These are phyloP conservation scores for Trissonchulus sp. DNA, from an alignment of 2,888 invertebrate genomes.

Conservation along the genomic window DNA sequence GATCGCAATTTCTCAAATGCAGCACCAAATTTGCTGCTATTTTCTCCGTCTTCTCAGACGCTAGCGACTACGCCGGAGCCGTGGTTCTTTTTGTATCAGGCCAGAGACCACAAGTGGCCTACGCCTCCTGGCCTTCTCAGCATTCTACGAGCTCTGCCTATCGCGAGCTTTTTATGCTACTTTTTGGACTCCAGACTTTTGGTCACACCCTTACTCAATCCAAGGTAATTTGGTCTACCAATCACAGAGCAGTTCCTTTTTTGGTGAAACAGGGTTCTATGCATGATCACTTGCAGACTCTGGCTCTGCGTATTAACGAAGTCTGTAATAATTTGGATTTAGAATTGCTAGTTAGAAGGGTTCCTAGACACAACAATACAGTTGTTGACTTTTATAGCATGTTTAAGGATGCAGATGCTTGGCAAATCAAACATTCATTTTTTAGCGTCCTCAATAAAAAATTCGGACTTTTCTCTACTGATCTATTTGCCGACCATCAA, in stretches of 20 bases:
- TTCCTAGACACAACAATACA: neutral
- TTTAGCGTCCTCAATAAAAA: constrained; percentile 1
- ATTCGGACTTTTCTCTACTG: neutral
- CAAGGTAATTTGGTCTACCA: too few relatives aligned
- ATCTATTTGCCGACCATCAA: neutral
- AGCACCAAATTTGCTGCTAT: neutral
- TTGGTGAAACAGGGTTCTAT: neutral
- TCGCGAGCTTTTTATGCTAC: neutral
- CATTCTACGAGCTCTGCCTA: neutral
- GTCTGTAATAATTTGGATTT: neutral
- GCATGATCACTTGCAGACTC: neutral
- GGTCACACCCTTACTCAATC: neutral
- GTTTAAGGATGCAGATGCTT: neutral
- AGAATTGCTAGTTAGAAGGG: neutral
- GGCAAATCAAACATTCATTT: neutral
- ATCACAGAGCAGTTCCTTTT: too few relatives aligned
- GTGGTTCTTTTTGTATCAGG: neutral
- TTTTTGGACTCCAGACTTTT: neutral
- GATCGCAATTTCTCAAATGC: too few relatives aligned
- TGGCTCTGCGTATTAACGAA: neutral
- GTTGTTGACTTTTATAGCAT: neutral
- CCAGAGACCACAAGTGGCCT: neutral
- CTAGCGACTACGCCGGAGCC: constrained; percentile 1
- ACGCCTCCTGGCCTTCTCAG: neutral
- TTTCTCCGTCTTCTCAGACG: neutral